Conservation (phyloP, 2,113 vertebrate genomes). For the Garra rufa region DNA sequence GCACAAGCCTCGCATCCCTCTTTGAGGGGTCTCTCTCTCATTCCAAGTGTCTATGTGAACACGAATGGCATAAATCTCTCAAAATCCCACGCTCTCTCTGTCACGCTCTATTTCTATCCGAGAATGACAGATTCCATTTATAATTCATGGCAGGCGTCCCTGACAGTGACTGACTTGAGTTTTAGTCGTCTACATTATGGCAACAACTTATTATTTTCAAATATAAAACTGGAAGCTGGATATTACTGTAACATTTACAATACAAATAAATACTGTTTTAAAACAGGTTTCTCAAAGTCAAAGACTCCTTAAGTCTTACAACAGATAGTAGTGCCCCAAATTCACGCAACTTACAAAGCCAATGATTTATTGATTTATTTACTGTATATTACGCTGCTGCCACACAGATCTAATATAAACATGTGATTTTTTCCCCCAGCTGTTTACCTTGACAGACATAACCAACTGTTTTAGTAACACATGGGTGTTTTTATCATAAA, state of each 20-base stretch:
- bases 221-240: neutral
- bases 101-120: constrained; percentile 4
- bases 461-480: too few relatives aligned
- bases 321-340: neutral
- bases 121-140: constrained; percentile 13
- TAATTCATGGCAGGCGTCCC: neutral
- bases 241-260: neutral
- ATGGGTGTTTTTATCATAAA: too few relatives aligned
- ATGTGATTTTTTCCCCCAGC: too few relatives aligned
- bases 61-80: neutral
- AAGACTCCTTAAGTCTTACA: neutral
- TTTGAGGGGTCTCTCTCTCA: neutral
- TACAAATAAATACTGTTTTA: neutral
- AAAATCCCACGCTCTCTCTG: neutral
- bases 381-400: too few relatives aligned
- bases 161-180: neutral
- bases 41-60: neutral
- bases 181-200: constrained; percentile 18
- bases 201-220: neutral
- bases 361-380: too few relatives aligned
- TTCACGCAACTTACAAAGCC: neutral
- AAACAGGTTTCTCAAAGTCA: neutral
- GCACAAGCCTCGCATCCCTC: neutral
- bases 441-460: too few relatives aligned
- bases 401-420: too few relatives aligned